phyloP scores from a whole-genome alignment of 2,888 invertebrate species.

The Nyleta sp. region DNA sequence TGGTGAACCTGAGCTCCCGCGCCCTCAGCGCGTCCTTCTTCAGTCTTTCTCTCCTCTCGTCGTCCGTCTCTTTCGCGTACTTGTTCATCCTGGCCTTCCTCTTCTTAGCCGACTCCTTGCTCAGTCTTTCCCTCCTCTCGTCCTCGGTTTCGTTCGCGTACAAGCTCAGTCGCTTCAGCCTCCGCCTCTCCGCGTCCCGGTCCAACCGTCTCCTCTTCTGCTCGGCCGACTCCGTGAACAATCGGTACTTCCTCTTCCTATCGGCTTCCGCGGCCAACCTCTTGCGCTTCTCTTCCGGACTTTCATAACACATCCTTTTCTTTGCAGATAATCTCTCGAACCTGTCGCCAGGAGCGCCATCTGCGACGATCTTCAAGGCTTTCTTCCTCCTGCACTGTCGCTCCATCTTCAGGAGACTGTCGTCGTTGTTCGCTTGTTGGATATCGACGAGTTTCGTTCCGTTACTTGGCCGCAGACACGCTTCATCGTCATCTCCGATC shows the following conservation, averaged over 20 bases:
- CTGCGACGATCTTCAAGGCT: no score
- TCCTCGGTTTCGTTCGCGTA: slow-evolving; percentile 76
- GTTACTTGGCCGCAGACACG: no score
- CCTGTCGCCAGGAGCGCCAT: no score
- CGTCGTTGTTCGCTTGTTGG: no score
- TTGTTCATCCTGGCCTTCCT: slow-evolving; percentile 74
- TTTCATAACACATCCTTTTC: slow-evolving; percentile 77
- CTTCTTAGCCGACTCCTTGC: slow-evolving; percentile 74
- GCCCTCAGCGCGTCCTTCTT: slow-evolving; percentile 75
- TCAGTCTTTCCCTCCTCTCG: slow-evolving; percentile 73
- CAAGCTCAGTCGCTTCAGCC: slow-evolving; percentile 73
- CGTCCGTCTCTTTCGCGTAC: slow-evolving; percentile 75
- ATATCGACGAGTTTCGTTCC: no score
- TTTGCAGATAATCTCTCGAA: no score
- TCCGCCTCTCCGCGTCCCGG: slow-evolving; percentile 75
- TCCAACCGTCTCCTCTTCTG: slow-evolving; percentile 75
- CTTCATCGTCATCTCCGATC: no score
- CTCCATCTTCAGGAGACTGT: no score
- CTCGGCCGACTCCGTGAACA: slow-evolving; percentile 76
- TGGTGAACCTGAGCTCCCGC: slow-evolving; percentile 76
- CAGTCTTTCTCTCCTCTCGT: slow-evolving; percentile 74
- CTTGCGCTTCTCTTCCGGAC: slow-evolving; percentile 75
- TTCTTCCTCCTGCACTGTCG: no score
- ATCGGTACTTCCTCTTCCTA: slow-evolving; percentile 75
- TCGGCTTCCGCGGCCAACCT: slow-evolving; percentile 75